Evolutionary conservation across 2,797 vertebrate genomes (phyloP).

Genomic region (Petrocephalus schoutedeni): DNA sequence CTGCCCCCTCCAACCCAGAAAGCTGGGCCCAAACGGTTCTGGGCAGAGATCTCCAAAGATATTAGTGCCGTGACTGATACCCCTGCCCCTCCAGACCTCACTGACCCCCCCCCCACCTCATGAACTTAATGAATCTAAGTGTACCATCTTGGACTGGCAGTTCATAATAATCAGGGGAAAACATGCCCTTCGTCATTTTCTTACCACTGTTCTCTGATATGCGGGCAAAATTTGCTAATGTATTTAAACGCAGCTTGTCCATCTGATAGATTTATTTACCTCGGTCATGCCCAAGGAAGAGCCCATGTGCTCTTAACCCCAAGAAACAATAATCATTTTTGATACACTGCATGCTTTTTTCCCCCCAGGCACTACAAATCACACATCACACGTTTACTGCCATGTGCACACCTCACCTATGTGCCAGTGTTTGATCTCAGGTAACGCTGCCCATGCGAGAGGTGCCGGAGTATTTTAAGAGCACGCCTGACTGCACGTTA

Average conservation of each 20-base stretch:
- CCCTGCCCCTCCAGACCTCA: too few species aligned
- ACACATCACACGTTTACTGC: neutral
- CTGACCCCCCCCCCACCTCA: neutral
- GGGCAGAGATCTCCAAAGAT: slow-evolving; percentile 8
- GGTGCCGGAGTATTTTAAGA: neutral
- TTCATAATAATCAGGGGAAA: neutral
- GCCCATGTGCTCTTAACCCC: neutral
- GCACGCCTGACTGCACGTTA: neutral
- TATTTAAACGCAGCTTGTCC: neutral
- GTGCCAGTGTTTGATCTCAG: neutral
- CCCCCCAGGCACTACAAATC: neutral
- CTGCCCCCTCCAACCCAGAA: neutral
- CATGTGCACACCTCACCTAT: neutral
- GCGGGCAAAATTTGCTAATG: neutral
- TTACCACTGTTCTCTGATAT: neutral
- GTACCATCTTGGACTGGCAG: neutral
- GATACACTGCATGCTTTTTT: neutral
- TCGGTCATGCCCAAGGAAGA: neutral
- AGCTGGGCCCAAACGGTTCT: neutral
- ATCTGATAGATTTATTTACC: neutral
- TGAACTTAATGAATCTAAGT: neutral
- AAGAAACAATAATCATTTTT: neutral
- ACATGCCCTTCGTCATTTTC: neutral
- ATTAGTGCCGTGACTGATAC: neutral
- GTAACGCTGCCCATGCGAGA: neutral